These are phyloP conservation scores for Callithrix jacchus DNA, from an alignment of 2,113 vertebrate species.

Conservation along the genomic window DNA sequence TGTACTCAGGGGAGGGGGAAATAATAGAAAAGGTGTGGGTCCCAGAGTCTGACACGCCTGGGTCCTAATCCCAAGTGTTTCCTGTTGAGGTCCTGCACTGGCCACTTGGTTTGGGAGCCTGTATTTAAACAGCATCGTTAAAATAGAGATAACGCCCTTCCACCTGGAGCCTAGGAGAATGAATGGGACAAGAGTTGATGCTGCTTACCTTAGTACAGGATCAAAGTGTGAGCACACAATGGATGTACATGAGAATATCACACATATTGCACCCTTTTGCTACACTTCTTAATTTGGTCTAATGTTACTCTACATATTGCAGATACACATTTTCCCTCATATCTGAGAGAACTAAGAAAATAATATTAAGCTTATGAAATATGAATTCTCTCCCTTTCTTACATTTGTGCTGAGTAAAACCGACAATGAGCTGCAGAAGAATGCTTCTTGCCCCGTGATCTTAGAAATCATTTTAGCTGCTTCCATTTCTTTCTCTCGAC, in stretches of 20 bases:
- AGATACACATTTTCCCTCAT: not conserved
- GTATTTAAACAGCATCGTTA: not conserved
- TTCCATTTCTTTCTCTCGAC: not conserved
- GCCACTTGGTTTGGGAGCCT: not conserved
- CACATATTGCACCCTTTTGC: not conserved
- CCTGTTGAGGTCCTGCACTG: not conserved
- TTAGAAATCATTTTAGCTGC: not conserved
- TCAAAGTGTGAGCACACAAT: conserved; percentile 23
- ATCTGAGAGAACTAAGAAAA: not conserved
- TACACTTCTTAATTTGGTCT: not conserved
- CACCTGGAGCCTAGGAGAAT: not conserved
- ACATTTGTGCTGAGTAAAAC: not conserved
- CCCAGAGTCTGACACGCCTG: accelerated
- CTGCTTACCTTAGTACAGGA: not conserved
- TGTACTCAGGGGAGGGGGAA: not conserved
- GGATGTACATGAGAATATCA: not conserved
- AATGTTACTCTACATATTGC: not conserved
- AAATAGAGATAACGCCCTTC: not conserved
- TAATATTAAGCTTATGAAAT: not conserved
- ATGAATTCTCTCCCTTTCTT: not conserved
- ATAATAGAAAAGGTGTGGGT: accelerated
- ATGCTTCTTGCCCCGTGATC: not conserved
- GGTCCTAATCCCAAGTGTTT: accelerated
- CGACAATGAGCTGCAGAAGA: not conserved
- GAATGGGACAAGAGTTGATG: not conserved